Conservation (phyloP, 64 coral and sea anemone species). For the Cladopsammia gracilis region DNA sequence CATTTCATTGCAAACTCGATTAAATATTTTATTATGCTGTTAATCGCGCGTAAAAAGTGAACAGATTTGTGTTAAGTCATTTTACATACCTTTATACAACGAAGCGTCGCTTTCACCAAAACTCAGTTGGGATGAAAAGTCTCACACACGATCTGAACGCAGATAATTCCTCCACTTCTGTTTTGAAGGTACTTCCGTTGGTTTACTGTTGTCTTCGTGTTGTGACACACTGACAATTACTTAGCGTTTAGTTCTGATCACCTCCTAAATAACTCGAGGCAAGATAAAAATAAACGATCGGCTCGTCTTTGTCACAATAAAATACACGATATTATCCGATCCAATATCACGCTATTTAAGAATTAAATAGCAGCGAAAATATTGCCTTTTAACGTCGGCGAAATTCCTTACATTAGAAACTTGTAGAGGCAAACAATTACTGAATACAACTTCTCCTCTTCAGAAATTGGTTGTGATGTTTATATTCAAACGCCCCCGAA, state of each 20-base stretch:
- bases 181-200: not conserved
- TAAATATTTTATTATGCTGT: too few relatives aligned
- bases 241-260: not conserved
- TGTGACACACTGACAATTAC: too few relatives aligned
- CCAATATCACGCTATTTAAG: slow-evolving; percentile 2
- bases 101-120: not conserved
- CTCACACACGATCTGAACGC: not conserved
- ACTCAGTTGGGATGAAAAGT: not conserved
- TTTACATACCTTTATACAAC: not conserved
- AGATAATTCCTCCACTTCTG: not conserved
- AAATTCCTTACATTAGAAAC: slow-evolving; percentile 3
- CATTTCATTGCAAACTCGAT: too few relatives aligned
- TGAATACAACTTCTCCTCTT: not conserved
- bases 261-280: not conserved
- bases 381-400: not conserved
- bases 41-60: too few relatives aligned
- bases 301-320: not conserved
- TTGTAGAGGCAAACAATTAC: not conserved
- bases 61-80: too few relatives aligned
- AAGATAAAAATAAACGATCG: slow-evolving; percentile 14
- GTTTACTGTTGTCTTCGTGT: too few relatives aligned
- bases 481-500: too few relatives aligned
- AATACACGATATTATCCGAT: slow-evolving; percentile 22
- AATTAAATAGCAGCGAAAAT: slow-evolving; percentile 17
- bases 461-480: too few relatives aligned